phyloP scores from a whole-genome alignment of 1,140 invertebrate genomes.

The Drosophila ogumai region DNA sequence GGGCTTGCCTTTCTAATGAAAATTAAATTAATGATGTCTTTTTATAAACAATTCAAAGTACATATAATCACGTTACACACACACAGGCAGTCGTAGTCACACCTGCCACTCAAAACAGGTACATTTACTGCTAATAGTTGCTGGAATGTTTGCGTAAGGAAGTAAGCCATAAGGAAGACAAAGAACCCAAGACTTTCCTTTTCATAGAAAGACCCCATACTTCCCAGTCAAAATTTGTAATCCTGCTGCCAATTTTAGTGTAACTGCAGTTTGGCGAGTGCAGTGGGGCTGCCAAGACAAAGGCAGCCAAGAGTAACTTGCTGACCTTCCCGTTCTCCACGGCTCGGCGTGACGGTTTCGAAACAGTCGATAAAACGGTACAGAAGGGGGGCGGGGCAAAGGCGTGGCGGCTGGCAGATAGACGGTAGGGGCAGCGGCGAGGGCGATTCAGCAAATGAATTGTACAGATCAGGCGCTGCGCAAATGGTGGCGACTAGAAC shows the following conservation, averaged over 20 bases:
- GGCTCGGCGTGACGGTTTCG: conserved; percentile 58
- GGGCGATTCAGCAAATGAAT: conserved; percentile 9
- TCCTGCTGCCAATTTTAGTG: conserved; percentile 1
- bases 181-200: neutral
- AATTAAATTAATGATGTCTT: conserved; percentile 48
- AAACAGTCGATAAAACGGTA: conserved; percentile 42
- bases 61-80: neutral
- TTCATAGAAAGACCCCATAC: neutral
- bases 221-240: neutral
- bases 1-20: conserved; percentile 52
- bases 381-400: conserved; percentile 7
- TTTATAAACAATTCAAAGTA: conserved; percentile 9
- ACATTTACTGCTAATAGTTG: neutral
- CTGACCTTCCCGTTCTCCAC: conserved; percentile 68
- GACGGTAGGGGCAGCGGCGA: neutral
- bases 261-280: conserved; percentile 19
- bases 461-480: conserved; percentile 9
- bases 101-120: conserved; percentile 18
- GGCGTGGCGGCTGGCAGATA: conserved; percentile 7
- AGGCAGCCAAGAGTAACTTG: conserved; percentile 38
- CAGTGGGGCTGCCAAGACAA: conserved; percentile 23
- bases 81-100: neutral
- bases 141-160: conserved; percentile 8
- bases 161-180: neutral
- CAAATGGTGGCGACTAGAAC: conserved; percentile 44